Evolutionary conservation across 2,113 vertebrate genomes (phyloP).

Genomic region (Lophochroa leadbeateri): DNA sequence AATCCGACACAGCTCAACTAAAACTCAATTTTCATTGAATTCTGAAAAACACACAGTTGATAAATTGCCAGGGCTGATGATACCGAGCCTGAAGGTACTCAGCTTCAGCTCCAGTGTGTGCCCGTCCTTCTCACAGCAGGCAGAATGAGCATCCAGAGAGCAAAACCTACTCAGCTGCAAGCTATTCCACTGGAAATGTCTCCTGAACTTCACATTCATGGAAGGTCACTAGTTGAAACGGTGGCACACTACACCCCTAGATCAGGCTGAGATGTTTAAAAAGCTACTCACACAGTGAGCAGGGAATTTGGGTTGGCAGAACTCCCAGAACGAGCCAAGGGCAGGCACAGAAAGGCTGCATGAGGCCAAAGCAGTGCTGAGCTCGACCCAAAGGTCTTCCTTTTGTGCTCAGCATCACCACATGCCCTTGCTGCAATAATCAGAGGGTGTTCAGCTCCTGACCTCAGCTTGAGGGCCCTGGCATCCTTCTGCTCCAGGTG

Average conservation of each 20-base stretch:
- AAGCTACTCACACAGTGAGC: not conserved
- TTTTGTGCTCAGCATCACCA: not conserved
- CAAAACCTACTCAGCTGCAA: not conserved
- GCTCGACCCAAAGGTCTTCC: not conserved
- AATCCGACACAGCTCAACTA: not conserved
- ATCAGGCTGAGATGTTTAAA: not conserved
- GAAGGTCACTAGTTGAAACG: not conserved
- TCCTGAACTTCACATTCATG: not conserved
- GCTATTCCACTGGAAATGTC: not conserved
- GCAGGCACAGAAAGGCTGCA: constrained; percentile 1
- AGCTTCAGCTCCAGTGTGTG: not conserved
- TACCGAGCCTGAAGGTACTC: not conserved
- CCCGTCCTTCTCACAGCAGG: not conserved
- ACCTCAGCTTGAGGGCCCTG: not conserved
- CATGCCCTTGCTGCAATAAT: not conserved
- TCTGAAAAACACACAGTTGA: not conserved
- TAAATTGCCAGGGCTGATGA: not conserved
- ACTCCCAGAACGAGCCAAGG: not conserved
- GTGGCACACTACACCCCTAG: not conserved
- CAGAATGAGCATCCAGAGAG: not conserved
- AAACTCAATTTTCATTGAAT: not conserved
- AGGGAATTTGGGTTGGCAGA: constrained; percentile 10
- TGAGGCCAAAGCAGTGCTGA: not conserved
- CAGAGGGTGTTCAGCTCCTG: not conserved
- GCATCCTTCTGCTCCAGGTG: not conserved